Evolutionary conservation across 1,140 invertebrate genomes (phyloP), one percentile per base, ranked within the genome.

Genomic region (Pseudobourletiella spinata): DNA sequence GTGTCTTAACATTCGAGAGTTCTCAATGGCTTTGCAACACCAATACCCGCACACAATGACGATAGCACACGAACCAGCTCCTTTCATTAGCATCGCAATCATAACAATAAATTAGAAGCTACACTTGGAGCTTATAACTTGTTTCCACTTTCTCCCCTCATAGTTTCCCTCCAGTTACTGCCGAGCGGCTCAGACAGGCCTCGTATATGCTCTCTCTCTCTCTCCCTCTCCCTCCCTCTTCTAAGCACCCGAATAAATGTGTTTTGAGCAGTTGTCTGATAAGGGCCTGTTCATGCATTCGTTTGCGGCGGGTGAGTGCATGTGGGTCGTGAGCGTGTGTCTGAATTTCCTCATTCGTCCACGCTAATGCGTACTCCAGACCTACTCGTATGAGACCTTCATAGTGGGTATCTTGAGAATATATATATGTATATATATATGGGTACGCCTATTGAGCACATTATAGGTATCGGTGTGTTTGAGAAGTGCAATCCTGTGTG

Each of bases 71-170:
- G n/a, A n/a, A n/a, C n/a, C n/a, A n/a, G n/a, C 48, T 51, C 20
- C 22, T 51, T 51, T 51, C 48, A 51, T 51, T 51, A 51, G 48
- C 14, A 51, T 51, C 22, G 48, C 48, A 51, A 51, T 51, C 48
- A 51, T 51, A 51, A 51, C 48, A 51, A 51, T 51, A 51, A 51
- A 51, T 51, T 51, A 26, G 48, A 26, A 26, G 24, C 48, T 51
- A 51, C 48, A 25, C 18, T n/a, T 26, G 48, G 48, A 51, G 48
- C 25, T 51, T 51, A 51, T 51, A 51, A 51, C 48, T 51, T 51
- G 48, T 51, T 51, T 51, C 48, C 48, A 51, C 48, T 51, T 51
- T n/a, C n/a, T n/a, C n/a, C n/a, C n/a, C n/a, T n/a, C n/a, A n/a
- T n/a, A n/a, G n/a, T n/a, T n/a, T n/a, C n/a, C n/a, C n/a, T n/a